Evolutionary conservation across 2,113 vertebrate genomes (phyloP), one percentile per base, ranked within the genome.

Genomic region (Campylorhamphus procurvoides): DNA sequence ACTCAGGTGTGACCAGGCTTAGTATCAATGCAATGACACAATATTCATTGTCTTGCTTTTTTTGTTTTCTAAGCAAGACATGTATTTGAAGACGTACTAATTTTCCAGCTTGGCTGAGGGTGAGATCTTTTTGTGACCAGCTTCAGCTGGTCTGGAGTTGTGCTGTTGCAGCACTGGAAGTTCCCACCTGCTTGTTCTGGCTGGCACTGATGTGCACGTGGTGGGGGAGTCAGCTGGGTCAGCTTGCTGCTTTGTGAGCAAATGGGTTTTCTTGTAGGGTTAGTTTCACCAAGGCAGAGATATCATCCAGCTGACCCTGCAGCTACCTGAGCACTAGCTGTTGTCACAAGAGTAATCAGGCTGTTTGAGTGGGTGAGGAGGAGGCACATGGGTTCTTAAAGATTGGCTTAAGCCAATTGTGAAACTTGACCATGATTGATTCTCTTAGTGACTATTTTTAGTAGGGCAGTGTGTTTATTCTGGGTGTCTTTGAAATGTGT

Each of bases 161-260:
- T 31, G 20, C 33, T 46, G 7, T 24, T 84, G 29, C 12, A 47
- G 56, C 74, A 67, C 1, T 8, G 18, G 39, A 22, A 89, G 42
- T 63, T 94, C 39, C 37, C 52, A 67, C 52, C 20, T 89, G 52
- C 29, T 77, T 0, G 0, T 83, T 74, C 46, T 71, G 53, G 28
- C 67, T 79, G 56, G 31, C 33, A 24, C 27, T 16, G 31, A n/a
- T 22, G 19, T 29, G 22, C 0, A 0, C 0, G 0, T 47, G 71
- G 9, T 14, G 17, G 11, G 20, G 35, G 4, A 37, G 42, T 59
- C 39, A 50, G 64, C 50, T 77, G 68, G 40, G 40, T 55, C 52
- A 47, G 13, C 31, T 79, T 35, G 33, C 52, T 89, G 40, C 46
- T 78, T 55, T 87, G 27, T 67, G 29, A 59, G 44, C 40, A 24